These are phyloP conservation scores for Malthinus flaveolus DNA, from an alignment of 2,888 invertebrate genomes.

Conservation along the genomic window DNA sequence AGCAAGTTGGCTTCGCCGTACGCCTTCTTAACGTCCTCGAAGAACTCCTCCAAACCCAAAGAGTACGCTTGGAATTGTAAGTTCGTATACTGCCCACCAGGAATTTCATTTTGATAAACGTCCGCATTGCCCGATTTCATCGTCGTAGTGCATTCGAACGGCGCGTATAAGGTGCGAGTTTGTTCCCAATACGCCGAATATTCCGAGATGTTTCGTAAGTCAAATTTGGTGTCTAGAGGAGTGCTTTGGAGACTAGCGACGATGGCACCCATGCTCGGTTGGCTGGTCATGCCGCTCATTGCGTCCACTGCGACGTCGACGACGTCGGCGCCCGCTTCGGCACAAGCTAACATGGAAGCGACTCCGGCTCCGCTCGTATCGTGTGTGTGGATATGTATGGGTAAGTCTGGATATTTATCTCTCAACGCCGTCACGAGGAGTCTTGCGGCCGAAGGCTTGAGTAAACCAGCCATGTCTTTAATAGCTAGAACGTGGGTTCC, in stretches of 20 bases:
- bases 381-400: slow-evolving; percentile 98
- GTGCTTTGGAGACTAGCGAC: slow-evolving; percentile 74
- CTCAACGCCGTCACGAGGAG: slow-evolving; percentile 84
- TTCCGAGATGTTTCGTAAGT: slow-evolving; percentile 80
- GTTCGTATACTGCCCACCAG: slow-evolving; percentile 99
- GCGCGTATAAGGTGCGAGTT: slow-evolving; percentile 92
- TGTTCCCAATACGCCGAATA: slow-evolving; percentile 99
- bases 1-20: slow-evolving; percentile 92
- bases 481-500: slow-evolving; percentile 94
- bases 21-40: slow-evolving; percentile 96
- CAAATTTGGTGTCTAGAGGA: slow-evolving; percentile 61
- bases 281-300: slow-evolving; percentile 98
- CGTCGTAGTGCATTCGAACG: slow-evolving; percentile 97
- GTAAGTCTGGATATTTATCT: slow-evolving; percentile 90
- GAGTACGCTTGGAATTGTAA: slow-evolving; percentile 99
- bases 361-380: slow-evolving; percentile 98
- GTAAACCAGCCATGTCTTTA: slow-evolving; percentile 96
- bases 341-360: slow-evolving; percentile 91
- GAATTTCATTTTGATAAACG: slow-evolving; percentile 97
- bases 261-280: slow-evolving; percentile 98
- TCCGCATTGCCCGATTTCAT: slow-evolving; percentile 98
- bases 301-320: slow-evolving; percentile 98
- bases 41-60: slow-evolving; percentile 86
- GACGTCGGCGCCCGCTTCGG: slow-evolving; percentile 91
- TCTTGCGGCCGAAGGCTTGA: slow-evolving; percentile 90